Evolutionary conservation across 92 coral and sea anemone genomes (phyloP).

Genomic region (Phenganax marumi): DNA sequence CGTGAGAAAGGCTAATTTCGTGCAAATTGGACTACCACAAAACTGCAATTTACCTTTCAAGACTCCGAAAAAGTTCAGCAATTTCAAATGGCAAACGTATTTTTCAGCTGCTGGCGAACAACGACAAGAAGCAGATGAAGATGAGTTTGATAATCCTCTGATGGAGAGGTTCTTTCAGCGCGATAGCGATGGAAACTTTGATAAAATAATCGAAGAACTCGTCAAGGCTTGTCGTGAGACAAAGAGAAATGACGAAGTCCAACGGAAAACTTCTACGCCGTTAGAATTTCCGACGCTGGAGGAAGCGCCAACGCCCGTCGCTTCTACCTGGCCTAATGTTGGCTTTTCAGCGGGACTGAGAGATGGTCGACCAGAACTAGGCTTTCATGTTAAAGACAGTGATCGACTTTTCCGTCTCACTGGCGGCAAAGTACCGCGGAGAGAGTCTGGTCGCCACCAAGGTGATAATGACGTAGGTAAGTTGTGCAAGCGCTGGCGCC

Average conservation of each 20-base stretch:
- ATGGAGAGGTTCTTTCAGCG: too few species aligned
- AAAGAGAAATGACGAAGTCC: slow-evolving; percentile 7
- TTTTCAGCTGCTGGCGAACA: background rate
- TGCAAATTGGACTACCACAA: too few species aligned
- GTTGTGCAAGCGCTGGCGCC: background rate
- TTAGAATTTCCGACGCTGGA: slow-evolving; percentile 23
- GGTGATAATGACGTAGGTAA: background rate
- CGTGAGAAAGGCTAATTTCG: too few species aligned
- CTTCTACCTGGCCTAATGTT: slow-evolving; percentile 1
- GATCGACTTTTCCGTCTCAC: slow-evolving; percentile 32
- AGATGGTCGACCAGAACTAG: slow-evolving; percentile 22
- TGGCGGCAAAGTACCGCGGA: background rate
- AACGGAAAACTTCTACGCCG: background rate
- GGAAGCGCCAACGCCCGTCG: background rate
- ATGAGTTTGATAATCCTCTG: too few species aligned
- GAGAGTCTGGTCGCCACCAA: background rate
- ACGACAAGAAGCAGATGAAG: background rate
- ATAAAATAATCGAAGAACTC: slow-evolving; percentile 8
- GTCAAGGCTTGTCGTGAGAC: slow-evolving; percentile 42
- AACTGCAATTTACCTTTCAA: too few species aligned
- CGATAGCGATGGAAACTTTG: background rate
- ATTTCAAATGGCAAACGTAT: background rate
- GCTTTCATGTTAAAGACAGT: slow-evolving; percentile 31
- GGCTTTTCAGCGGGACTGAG: slow-evolving; percentile 15
- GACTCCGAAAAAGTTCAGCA: too few species aligned